Base-by-base conservation (phyloP, 2,888 invertebrate species). In the Troilus luridus region DNA sequence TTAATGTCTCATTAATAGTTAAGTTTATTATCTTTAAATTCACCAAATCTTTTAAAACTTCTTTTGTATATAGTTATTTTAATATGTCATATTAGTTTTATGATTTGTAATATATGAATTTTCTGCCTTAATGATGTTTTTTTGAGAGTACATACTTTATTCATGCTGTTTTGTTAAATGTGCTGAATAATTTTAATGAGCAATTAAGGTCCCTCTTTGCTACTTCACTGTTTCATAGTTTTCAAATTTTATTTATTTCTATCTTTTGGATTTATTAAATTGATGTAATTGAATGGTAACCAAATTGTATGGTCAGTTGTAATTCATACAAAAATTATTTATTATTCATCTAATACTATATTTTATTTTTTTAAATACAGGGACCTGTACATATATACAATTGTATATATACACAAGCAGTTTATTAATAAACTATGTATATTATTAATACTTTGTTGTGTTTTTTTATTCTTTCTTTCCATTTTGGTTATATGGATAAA, bases 351-450 rank as follows among this genome's bases (percentile, higher is more conserved):
- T 21, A 9, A 19, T 41, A 56, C 21, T n/a, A 56, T 85, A 11
- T 54, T 85, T 67, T 10, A n/a, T 85, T 85, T 85, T 85, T 56
- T 11, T 56, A 58, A 41, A 54, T 85, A 85, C 54, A 85, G 72
- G 85, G 85, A 85, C 85, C 85, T 85, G 85, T 85, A 85, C 11
- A 85, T 85, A 85, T 85, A 85, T 85, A 56, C 54, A 56, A 56
- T 85, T 85, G 85, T 85, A 85, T 85, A 85, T 85, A 85, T 56
- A 54, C 56, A 58, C 14, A n/a, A 85, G 85, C 85, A 56, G 85
- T 85, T 85, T 85, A 85, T 85, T 85, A 85, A 85, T 85, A 85
- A 85, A 85, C n/a, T 85, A 85, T 85, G 85, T 85, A 85, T 58
- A 85, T 56, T 85, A 85, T 54, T 85, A 85, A 12, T 58, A 58